Evolutionary conservation across 35 echinoderm and acorn worm genomes (phyloP).

Genomic region (Amphiura filiformis): DNA sequence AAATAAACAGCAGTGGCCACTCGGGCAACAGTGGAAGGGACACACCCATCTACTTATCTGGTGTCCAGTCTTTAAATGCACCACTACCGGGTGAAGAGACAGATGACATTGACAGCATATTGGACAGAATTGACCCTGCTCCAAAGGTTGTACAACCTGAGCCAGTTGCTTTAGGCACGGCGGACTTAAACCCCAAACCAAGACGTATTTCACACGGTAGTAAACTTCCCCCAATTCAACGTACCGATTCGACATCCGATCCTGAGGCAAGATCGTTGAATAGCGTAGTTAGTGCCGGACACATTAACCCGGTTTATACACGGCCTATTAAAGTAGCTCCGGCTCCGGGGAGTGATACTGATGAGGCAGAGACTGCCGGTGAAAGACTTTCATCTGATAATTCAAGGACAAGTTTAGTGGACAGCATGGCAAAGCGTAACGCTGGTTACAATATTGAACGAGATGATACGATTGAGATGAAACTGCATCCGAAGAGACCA

Average conservation of each 20-base stretch:
- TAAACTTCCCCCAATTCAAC: background rate
- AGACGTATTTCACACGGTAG: background rate
- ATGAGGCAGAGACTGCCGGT: background rate
- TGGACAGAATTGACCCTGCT: background rate
- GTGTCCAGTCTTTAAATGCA: background rate
- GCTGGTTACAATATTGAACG: background rate
- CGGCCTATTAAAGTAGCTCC: background rate
- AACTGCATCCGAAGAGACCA: background rate
- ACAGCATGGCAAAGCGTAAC: background rate
- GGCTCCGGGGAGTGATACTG: background rate
- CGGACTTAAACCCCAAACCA: background rate
- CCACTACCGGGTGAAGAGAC: background rate
- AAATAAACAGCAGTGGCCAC: too few relatives aligned
- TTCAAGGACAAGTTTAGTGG: background rate
- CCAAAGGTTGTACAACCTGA: background rate
- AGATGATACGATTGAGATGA: background rate
- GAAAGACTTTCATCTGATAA: background rate
- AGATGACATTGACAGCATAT: background rate
- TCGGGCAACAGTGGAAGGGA: too few relatives aligned
- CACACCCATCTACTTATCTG: background rate
- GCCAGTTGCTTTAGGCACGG: background rate
- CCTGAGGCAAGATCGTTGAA: background rate
- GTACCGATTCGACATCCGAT: background rate
- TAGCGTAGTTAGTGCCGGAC: background rate
- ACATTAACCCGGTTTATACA: background rate